Evolutionary conservation across 2,113 vertebrate genomes (phyloP).

Genomic region (Nycticorax nycticorax): DNA sequence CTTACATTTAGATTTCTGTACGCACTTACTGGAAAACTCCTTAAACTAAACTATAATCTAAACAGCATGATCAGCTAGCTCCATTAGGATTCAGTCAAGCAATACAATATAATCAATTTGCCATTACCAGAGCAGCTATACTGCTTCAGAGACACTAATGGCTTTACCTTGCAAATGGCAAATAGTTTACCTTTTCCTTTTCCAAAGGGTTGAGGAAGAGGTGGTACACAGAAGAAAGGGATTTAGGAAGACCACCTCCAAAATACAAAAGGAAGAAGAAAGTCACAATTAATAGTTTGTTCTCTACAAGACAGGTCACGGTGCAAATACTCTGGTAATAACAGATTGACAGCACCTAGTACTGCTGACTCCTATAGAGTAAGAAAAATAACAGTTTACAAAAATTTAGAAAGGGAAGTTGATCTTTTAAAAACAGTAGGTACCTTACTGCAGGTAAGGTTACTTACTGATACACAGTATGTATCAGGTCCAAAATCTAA

Average conservation of each 20-base stretch:
- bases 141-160: constrained; percentile 23
- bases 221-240: constrained; percentile 64
- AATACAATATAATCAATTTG: constrained; percentile 42
- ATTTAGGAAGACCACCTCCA: constrained; percentile 69
- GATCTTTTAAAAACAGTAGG: background rate
- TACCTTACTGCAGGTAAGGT: background rate
- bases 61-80: background rate
- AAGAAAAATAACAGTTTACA: background rate
- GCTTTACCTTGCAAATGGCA: constrained; percentile 61
- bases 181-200: constrained; percentile 66
- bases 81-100: background rate
- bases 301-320: background rate
- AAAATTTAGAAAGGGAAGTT: background rate
- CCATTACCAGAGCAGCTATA: constrained; percentile 58
- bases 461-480: background rate
- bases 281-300: constrained; percentile 32
- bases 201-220: constrained; percentile 60
- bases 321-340: constrained; percentile 53
- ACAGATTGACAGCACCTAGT: constrained; percentile 26
- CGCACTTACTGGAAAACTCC: background rate
- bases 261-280: constrained; percentile 64
- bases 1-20: background rate
- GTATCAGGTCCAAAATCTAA: background rate
- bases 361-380: background rate
- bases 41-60: background rate